Evolutionary conservation across 2,113 vertebrate species (phyloP), one percentile per base, ranked within the genome.

Genomic region (Falco punctatus): DNA sequence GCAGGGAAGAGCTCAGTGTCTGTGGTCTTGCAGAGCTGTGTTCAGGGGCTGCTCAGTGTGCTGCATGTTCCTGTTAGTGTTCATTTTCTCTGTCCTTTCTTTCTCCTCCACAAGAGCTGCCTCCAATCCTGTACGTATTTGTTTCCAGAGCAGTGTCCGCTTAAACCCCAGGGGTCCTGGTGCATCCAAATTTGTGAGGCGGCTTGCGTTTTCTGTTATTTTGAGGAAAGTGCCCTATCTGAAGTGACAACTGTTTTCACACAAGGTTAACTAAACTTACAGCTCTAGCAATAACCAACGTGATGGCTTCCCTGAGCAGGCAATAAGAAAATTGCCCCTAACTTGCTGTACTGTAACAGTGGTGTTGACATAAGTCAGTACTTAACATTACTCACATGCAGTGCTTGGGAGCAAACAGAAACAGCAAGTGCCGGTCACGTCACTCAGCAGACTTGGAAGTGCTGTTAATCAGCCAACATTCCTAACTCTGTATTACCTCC

Each of bases 351-450:
- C 21, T 75, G 4, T 44, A 80, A 70, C 74, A 58, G 67, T 61
- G 24, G 10, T 93, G 40, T 65, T 96, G 78, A 65, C 42, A 24
- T 48, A 70, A 86, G 40, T 72, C 58, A 44, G 52, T 70, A 32
- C 28, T 66, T 79, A 67, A 33, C 23, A 10, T 88, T 80, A 40
- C 46, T 86, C 23, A 44, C 57, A 35, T n/a, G 42, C 48, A 81
- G 73, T n/a, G 61, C 38, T 81, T 87, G 52, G 26, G 48, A 74
- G 61, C 65, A 79, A 74, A 94, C 70, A 79, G 46, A 84, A 90
- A 32, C 61, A 79, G 66, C 57, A n/a, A 64, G 38, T 15, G 15
- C 0, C 1, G 57, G 48, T 85, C 69, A 55, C 0, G 0, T 74
- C 52, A 54, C 16, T 70, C 6, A 30, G 57, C 4, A 2, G 49